Evolutionary conservation across 2,113 vertebrate genomes (phyloP), one percentile per base, ranked within the genome.

Genomic region (Proteles cristata): DNA sequence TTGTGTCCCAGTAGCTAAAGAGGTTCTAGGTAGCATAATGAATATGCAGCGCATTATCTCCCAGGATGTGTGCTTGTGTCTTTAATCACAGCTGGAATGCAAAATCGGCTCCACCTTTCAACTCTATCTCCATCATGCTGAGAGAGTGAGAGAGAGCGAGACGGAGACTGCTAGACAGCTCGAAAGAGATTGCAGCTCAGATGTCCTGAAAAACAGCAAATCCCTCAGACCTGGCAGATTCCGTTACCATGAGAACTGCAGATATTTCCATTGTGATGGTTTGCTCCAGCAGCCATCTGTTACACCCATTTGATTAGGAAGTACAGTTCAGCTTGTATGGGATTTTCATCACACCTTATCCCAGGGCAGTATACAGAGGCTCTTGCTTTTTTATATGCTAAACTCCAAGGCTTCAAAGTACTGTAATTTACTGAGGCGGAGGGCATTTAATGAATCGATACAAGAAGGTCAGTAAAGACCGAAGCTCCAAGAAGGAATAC

Each of bases 281-380:
- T 99, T 99, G 99, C 99, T 99, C 99, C 99, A 99, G 99, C 99
- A 99, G 99, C 99, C 99, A 99, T 99, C 99, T 99, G 99, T 99
- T 99, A 99, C 99, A 99, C 99, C 99, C 99, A 99, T 99, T 99
- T 99, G 99, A 99, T 99, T 99, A 99, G 99, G 99, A 99, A 99
- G 98, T 99, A 99, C 98, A 99, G 98, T 99, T 99, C 98, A 98
- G 99, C 98, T 98, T 99, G 98, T 98, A 99, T 98, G 98, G 98
- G 98, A 99, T 99, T 99, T 99, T 99, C 97, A 66, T 98, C 98
- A 98, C 98, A 99, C 99, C 99, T 99, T 98, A 99, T 98, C 98
- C 99, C 98, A 98, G 98, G 98, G 98, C 98, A 98, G 97, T 90
- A 11, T 96, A 98, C 95, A 98, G 98, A 99, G 98, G 97, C 95